Base-by-base conservation (phyloP, 2,113 vertebrate genomes). In the Aspiorhynchus laticeps region DNA sequence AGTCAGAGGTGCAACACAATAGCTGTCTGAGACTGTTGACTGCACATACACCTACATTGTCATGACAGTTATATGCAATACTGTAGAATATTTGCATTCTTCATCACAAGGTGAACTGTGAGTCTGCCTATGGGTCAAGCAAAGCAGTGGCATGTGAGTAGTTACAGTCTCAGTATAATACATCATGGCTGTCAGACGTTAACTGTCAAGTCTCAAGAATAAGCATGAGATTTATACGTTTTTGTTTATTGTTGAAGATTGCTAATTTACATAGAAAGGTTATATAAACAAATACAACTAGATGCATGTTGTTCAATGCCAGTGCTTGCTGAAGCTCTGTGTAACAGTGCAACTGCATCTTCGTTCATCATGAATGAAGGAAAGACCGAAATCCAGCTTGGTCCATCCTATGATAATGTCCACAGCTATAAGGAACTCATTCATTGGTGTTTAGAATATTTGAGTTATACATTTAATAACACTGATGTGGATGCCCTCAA, bases 1-100 rank as follows among this genome's bases (percentile, higher is more conserved):
- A 74, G 65, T 31, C 36, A 26, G 41, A 83, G 36, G 76, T 81
- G 28, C 78, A 71, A 61, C 77, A 83, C 43, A 82, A 36, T 28
- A 71, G 65, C 56, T 36, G 36, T 33, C 38, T 48, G 36, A n/a
- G 17, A 74, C 59, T 65, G 46, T 41, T 46, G 31, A 61, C 36
- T 73, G 71, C 61, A 51, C 21, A 38, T 15, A 7, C 15, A 21
- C 53, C 63, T 28, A 28, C 48, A 77, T 80, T 15, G 71, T 61
- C 59, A 82, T 15, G 46, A 80, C 51, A 89, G 74, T 51, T 59
- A 74, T 46, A 24, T 36, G 63, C 48, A 85, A 69, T 33, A 83
- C 80, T 69, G 46, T 51, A 77, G 59, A 48, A 78, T 83, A 73
- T 3, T 80, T 63, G 53, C 46, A 17, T 77, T 67, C 61, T 82